Conservation (phyloP, 2,888 invertebrate species). For the Cybosia mesomella region DNA sequence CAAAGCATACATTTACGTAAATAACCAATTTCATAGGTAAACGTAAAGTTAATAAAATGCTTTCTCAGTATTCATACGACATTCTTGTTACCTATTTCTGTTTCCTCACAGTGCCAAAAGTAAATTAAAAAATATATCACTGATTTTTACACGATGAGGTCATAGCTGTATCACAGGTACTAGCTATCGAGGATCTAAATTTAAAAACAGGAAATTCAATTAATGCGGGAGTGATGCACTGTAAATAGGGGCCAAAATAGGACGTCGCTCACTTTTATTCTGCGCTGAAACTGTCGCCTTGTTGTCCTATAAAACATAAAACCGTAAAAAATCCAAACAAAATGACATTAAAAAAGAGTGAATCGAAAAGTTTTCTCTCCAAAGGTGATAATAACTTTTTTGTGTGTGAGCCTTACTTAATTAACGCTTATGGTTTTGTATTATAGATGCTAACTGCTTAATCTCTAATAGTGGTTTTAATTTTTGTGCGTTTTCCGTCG, state of each 20-base stretch:
- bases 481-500: slow-evolving; percentile 27
- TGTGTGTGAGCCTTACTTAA: slow-evolving; percentile 50
- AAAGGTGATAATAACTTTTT: slow-evolving; percentile 62
- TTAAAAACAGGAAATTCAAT: slow-evolving; percentile 85
- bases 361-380: slow-evolving; percentile 64
- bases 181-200: slow-evolving; percentile 69
- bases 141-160: slow-evolving; percentile 37
- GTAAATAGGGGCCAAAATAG: slow-evolving; percentile 83
- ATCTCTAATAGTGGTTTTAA: slow-evolving; percentile 30
- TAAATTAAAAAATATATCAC: slow-evolving; percentile 22
- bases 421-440: slow-evolving; percentile 52
- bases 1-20: slow-evolving; percentile 46
- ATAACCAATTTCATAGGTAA: slow-evolving; percentile 39
- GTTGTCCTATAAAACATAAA: slow-evolving; percentile 42
- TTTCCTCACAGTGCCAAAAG: slow-evolving; percentile 30
- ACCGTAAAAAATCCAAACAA: slow-evolving; percentile 42
- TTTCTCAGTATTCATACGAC: slow-evolving; percentile 39
- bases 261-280: slow-evolving; percentile 78
- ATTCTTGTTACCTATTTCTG: slow-evolving; percentile 39
- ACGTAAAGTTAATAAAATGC: slow-evolving; percentile 17
- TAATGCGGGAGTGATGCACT: slow-evolving; percentile 78
- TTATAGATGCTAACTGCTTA: slow-evolving; percentile 47
- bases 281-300: slow-evolving; percentile 59
- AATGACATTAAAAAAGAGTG: slow-evolving; percentile 71
- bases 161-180: slow-evolving; percentile 40